Evolutionary conservation across 30 jellyfish, hydroid and myxozoan species (phyloP).

Genomic region (Clytia hemisphaerica): DNA sequence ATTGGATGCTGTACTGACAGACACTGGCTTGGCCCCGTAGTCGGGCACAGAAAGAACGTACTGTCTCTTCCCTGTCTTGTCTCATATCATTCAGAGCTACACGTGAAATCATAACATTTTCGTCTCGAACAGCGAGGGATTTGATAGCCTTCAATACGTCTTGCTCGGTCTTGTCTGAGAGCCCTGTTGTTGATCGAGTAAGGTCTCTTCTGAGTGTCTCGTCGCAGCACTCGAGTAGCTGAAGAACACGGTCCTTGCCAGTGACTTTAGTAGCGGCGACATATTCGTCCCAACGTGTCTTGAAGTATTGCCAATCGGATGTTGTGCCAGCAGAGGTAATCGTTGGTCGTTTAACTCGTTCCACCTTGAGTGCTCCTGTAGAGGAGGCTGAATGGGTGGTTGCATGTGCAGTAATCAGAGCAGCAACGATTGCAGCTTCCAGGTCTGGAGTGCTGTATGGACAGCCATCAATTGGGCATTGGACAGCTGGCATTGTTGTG

Average conservation of each 20-base stretch:
- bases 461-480: neutral
- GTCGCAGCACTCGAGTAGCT: neutral
- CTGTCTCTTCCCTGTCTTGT: conserved; percentile 3
- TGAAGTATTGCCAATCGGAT: neutral
- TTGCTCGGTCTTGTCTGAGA: too few relatives aligned
- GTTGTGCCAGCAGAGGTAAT: neutral
- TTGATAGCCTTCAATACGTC: neutral
- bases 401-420: neutral
- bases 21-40: too few relatives aligned
- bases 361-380: neutral
- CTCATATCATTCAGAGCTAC: neutral
- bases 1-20: neutral
- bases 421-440: neutral
- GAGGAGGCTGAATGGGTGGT: neutral
- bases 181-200: too few relatives aligned
- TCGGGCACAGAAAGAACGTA: neutral
- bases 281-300: neutral
- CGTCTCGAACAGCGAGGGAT: neutral
- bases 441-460: neutral
- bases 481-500: neutral
- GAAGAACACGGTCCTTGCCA: neutral
- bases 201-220: too few relatives aligned
- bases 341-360: conserved; percentile 1
- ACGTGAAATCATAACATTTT: too few relatives aligned
- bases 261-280: conserved; percentile 8